Conservation (phyloP, 2,888 invertebrate species). For the Callyntrura guangdongensis region DNA sequence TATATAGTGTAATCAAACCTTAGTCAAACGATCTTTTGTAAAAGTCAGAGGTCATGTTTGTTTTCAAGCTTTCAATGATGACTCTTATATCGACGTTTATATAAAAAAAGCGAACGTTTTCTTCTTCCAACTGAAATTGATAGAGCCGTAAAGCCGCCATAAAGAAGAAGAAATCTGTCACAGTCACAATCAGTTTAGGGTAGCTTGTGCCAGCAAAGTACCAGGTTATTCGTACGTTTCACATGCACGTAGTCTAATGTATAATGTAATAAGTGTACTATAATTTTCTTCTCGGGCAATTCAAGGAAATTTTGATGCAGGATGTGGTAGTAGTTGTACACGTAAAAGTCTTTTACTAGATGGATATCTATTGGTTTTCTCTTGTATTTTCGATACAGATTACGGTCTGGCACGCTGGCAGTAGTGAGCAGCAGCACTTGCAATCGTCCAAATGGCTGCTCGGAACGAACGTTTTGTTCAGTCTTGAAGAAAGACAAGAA, state of each 20-base stretch:
- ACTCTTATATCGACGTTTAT: too few species aligned
- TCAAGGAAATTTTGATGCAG: background rate
- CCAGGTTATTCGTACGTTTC: constrained; percentile 40
- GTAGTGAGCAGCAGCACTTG: background rate
- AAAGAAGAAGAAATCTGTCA: background rate
- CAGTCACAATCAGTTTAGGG: constrained; percentile 9
- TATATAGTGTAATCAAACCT: too few species aligned
- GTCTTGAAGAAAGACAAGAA: background rate
- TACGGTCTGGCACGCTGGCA: background rate
- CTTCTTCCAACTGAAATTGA: background rate
- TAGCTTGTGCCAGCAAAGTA: background rate
- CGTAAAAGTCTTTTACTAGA: constrained; percentile 1
- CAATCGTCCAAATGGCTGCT: background rate
- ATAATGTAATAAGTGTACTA: constrained; percentile 10
- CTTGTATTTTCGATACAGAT: too few species aligned
- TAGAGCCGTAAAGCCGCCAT: background rate
- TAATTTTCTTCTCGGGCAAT: too few species aligned
- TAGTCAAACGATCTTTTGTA: too few species aligned
- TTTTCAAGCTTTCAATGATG: too few species aligned
- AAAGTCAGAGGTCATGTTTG: too few species aligned
- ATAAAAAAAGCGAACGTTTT: background rate
- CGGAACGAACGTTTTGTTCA: background rate
- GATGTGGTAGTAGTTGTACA: too few species aligned
- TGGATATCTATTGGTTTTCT: constrained; percentile 1
- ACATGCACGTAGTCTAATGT: background rate